Base-by-base conservation (phyloP, 2,888 invertebrate species). In the Willowsia nigromaculata region DNA sequence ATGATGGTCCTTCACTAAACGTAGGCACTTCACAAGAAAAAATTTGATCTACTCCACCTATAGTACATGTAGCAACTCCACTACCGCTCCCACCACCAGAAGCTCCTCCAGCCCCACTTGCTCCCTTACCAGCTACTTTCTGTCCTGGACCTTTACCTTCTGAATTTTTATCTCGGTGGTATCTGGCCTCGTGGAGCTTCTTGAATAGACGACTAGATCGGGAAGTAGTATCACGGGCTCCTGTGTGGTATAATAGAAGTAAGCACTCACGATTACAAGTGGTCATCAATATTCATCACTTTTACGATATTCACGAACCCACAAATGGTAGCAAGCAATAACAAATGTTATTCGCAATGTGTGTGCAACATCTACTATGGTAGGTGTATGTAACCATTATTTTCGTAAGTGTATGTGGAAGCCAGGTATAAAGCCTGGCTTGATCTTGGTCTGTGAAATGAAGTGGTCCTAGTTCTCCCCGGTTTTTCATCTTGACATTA, bases 191-290 rank as follows among this genome's bases (percentile, higher is more conserved):
- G 68, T 93, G 93, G 4, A 93, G 91, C 83, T 93, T 93, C 80
- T 92, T 93, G 90, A 93, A 93, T 30, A 93, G 92, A 9, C 93
- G 91, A 85, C 93, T 93, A 33, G 92, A 92, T 37, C 93, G 84
- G 22, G 93, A 93, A 25, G 90, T 89, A 13, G 91, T 86, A 71
- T 93, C 92, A 43, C 92, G 85, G 22, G 90, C 68, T 33, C 92
- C 93, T 53, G 53, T 27, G 43, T 15, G 27, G 25, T 27, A n/a
- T 68, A 71, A 71, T 22, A 37, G 7, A 37, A 71, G 71, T 25
- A 71, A 87, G 84, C 59, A 87, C 71, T 43, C 33, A 68, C 15
- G 27, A 40, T 62, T 47, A 74, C 82, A 82, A 83, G 65, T 83
- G 53, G 82, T 68, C 84, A 78, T 88, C 88, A 88, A 88, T 84